phyloP scores from a whole-genome alignment of 2,797 vertebrate genomes.

The Sebastes diploproa region DNA sequence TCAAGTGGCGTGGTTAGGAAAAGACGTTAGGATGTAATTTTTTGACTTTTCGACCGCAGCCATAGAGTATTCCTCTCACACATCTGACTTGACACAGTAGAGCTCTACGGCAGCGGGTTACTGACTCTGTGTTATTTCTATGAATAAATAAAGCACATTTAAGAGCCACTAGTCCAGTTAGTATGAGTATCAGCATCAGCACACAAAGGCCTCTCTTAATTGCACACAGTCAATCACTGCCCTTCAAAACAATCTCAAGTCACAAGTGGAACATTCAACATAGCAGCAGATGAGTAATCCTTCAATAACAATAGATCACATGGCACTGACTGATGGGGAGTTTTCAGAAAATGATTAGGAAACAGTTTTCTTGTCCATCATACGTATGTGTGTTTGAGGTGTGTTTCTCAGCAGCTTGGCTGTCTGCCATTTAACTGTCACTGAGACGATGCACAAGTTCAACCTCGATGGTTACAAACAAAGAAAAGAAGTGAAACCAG shows the following conservation, averaged over 20 bases:
- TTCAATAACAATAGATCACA: background rate
- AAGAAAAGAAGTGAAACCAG: background rate
- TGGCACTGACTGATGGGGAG: background rate
- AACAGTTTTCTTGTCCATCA: background rate
- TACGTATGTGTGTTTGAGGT: background rate
- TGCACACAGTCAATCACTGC: background rate
- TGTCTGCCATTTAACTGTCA: constrained; percentile 7
- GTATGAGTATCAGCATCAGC: background rate
- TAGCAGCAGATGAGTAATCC: background rate
- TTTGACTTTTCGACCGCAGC: too few relatives aligned
- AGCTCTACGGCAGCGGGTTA: background rate
- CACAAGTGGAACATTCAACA: background rate
- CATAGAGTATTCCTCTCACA: background rate
- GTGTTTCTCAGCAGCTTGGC: background rate
- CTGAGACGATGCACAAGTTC: background rate
- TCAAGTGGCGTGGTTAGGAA: too few relatives aligned
- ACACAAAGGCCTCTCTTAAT: background rate
- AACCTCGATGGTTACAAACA: background rate
- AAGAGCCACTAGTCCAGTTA: background rate
- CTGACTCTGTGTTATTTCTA: background rate
- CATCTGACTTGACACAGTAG: background rate
- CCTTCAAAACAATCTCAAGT: background rate
- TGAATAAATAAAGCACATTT: background rate
- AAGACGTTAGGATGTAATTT: too few relatives aligned
- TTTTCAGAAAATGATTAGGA: background rate